Base-by-base conservation (phyloP, 2,797 vertebrate species). In the Pangasius larnaudii region DNA sequence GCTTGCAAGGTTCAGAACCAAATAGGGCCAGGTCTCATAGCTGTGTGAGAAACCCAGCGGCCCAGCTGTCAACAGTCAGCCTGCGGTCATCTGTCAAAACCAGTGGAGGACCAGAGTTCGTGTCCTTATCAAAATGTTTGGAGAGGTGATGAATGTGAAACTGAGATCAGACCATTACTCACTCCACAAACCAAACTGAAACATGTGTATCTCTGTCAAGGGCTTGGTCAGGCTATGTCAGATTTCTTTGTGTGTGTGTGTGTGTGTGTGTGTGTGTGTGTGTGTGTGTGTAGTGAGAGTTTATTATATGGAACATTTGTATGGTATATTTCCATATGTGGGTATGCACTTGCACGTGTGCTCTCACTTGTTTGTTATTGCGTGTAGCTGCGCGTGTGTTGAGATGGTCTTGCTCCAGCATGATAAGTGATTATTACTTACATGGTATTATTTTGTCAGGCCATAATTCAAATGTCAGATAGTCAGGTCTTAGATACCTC, bases 121-220 rank as follows among this genome's bases (percentile, higher is more conserved):
- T 51, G 36, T 51, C 9, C 72, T 84, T 87, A 74, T 87, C 69
- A 74, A 59, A 83, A 27, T 27, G 42, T 84, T 84, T 63, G 72
- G 46, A 77, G 81, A 58, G 33, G 49, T 42, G 36, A 65, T 59
- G 46, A 84, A 88, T 84, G 58, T 69, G 61, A 18, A 51, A 39
- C 14, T 53, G 33, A 79, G 59, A 72, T 49, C n/a, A 10, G 69
- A 42, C 36, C 24, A 18, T 67, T 39, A 75, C 13, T 53, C 53
- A 74, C 11, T 42, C 30, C 3, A 13, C 61, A 80, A 9, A 18
- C 61, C 86, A 84, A 51, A 6, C 58, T 61, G 27, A 22, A 49
- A n/a, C 10, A 59, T 59, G 30, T 74, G 5, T 39, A 56, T 36
- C 7, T 77, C 14, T 84, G 30, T 84, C 22, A 53, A 69, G 30